phyloP scores from a whole-genome alignment of 2,888 invertebrate species.

The Brachylomia viminalis region DNA sequence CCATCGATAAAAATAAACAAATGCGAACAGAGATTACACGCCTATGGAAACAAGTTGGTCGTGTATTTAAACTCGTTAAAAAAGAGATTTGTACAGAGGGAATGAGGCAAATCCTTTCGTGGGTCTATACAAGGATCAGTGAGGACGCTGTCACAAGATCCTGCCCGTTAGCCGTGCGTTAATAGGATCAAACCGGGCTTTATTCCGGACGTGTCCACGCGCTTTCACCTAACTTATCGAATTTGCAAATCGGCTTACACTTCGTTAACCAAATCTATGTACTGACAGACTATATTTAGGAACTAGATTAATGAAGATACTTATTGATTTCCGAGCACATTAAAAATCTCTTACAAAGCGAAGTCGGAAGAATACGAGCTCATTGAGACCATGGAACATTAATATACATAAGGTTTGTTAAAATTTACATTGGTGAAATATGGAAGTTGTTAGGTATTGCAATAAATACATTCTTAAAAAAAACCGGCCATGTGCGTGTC shows the following conservation, averaged over 20 bases:
- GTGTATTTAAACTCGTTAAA: conserved; percentile 66
- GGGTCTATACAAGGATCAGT: conserved; percentile 81
- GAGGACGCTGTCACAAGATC: conserved; percentile 84
- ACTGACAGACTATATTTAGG: conserved; percentile 45
- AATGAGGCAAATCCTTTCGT: conserved; percentile 73
- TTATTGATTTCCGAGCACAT: background rate
- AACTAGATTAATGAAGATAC: conserved; percentile 8
- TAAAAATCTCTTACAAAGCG: background rate
- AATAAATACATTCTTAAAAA: background rate
- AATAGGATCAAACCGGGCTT: conserved; percentile 90
- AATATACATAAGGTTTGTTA: background rate
- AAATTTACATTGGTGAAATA: background rate
- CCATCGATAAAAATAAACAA: conserved; percentile 75
- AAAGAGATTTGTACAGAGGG: conserved; percentile 71
- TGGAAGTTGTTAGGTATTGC: too few species aligned
- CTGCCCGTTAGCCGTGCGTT: conserved; percentile 88
- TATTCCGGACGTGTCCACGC: conserved; percentile 88
- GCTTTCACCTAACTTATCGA: conserved; percentile 90
- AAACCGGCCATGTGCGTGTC: background rate
- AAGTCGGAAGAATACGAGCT: background rate
- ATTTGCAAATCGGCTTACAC: conserved; percentile 90
- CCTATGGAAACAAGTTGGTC: conserved; percentile 57
- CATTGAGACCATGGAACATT: background rate
- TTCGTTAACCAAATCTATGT: conserved; percentile 83
- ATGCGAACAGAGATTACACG: conserved; percentile 71